Evolutionary conservation across 2,113 vertebrate genomes (phyloP).

Genomic region (Numenius arquata): DNA sequence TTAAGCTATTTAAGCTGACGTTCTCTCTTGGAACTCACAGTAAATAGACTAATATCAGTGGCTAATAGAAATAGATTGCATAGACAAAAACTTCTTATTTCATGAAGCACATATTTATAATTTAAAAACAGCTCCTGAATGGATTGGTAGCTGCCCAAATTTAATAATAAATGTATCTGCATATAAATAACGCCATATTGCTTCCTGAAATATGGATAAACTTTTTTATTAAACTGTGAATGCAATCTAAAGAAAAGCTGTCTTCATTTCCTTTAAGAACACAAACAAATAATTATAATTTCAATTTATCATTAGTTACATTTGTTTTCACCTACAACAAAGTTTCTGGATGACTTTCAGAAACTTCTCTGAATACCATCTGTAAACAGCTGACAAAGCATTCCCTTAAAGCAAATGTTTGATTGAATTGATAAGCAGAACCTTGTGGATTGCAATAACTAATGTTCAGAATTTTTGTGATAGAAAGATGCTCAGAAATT

Average conservation of each 20-base stretch:
- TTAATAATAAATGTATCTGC: slow-evolving; percentile 56
- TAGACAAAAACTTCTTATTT: not conserved
- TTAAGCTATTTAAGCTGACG: not conserved
- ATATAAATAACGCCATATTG: slow-evolving; percentile 41
- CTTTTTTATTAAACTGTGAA: slow-evolving; percentile 18
- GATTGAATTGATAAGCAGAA: not conserved
- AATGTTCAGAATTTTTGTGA: not conserved
- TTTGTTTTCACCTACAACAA: slow-evolving; percentile 24
- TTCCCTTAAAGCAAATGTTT: slow-evolving; percentile 7
- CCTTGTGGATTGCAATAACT: not conserved
- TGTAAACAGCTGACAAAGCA: not conserved
- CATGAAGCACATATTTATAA: not conserved
- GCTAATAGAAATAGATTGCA: not conserved
- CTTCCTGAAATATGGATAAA: slow-evolving; percentile 39
- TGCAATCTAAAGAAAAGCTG: not conserved
- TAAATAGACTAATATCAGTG: not conserved
- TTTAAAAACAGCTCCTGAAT: slow-evolving; percentile 13
- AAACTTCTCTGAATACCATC: not conserved
- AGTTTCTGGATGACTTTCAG: slow-evolving; percentile 18
- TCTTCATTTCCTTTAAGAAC: slow-evolving; percentile 35
- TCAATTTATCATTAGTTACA: slow-evolving; percentile 15
- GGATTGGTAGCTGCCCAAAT: not conserved
- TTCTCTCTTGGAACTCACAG: not conserved
- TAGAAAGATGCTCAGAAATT: not conserved
- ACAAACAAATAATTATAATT: slow-evolving; percentile 25